These are phyloP conservation scores for Zelostemma sp. DNA, from an alignment of 1,140 invertebrate genomes.

Conservation along the genomic window DNA sequence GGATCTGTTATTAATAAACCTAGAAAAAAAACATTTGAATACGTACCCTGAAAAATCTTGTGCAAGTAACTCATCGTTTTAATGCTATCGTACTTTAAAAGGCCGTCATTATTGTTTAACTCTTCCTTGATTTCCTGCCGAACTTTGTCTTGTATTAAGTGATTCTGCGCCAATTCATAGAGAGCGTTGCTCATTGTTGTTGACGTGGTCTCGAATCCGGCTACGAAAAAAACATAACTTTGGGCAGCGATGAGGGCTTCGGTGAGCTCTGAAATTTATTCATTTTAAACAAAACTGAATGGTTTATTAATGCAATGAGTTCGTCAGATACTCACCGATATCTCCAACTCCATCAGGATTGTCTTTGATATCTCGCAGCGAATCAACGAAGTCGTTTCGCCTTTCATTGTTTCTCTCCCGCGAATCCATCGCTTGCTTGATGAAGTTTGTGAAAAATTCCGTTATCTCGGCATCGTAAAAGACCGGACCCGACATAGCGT, in stretches of 20 bases:
- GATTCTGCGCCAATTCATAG: constrained; percentile 70
- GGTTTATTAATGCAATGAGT: too few species aligned
- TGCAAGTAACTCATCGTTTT: constrained; percentile 52
- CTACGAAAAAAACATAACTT: constrained; percentile 67
- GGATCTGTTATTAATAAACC: constrained; percentile 2
- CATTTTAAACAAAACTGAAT: not conserved
- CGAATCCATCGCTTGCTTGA: too few species aligned
- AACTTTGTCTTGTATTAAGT: constrained; percentile 69
- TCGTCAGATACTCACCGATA: not conserved
- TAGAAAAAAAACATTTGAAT: constrained; percentile 1
- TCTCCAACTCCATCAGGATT: not conserved
- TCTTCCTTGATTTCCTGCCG: constrained; percentile 66
- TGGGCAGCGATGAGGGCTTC: constrained; percentile 58
- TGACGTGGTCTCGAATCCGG: constrained; percentile 75
- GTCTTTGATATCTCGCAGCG: not conserved
- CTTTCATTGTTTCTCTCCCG: too few species aligned
- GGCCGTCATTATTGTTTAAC: constrained; percentile 36
- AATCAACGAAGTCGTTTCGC: too few species aligned
- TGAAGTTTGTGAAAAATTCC: too few species aligned
- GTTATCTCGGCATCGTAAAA: too few species aligned
- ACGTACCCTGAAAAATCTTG: constrained; percentile 51
- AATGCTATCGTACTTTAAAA: constrained; percentile 41
- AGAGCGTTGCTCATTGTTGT: constrained; percentile 66
- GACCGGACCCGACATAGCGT: not conserved
- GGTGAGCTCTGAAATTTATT: constrained; percentile 50